Evolutionary conservation across 2,113 vertebrate species (phyloP), one percentile per base, ranked within the genome.

Genomic region (Scartelaos histophorus): DNA sequence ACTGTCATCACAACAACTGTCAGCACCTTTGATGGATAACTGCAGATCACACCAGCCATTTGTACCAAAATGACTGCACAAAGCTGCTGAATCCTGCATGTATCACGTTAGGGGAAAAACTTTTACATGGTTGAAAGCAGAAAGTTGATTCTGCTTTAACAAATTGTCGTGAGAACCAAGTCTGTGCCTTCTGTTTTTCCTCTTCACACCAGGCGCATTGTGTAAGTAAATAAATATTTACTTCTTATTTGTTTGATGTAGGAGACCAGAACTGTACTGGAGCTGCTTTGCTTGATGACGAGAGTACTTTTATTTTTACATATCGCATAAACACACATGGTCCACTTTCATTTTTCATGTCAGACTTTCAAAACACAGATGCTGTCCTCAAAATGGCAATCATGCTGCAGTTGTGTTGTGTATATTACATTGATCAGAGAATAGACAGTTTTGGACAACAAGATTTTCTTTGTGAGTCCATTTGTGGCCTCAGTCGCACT

Each of bases 251-350:
- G 29, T 64, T 64, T 61, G 58, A 61, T 15, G 25, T 61, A 24
- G 17, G 16, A 15, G 58, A 61, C 7, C 24, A 10, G 17, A 16
- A 1, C 16, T 64, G 61, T 43, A 64, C 38, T 34, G 19, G 15
- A 64, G 9, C 17, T 19, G 29, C 7, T 64, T 64, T 35, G 19
- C 17, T 17, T 64, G 29, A 38, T 64, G 61, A 64, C 13, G 15
- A 61, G 25, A 61, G 29, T 61, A 25, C 61, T n/a, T 64, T 62
- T 62, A 62, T 38, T 62, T 43, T 64, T n/a, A 64, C 61, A n/a
- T 10, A n/a, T 64, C 5, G 5, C 34, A 38, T 64, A 64, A 64
- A 64, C 61, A 64, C 61, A 35, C 17, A 64, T 61, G 58, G 24
- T 34, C 15, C 58, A 9, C n/a, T 64, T 34, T 38, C 61, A n/a